Evolutionary conservation across 2,888 invertebrate species (phyloP).

Genomic region (Meiosimyza decipiens): DNA sequence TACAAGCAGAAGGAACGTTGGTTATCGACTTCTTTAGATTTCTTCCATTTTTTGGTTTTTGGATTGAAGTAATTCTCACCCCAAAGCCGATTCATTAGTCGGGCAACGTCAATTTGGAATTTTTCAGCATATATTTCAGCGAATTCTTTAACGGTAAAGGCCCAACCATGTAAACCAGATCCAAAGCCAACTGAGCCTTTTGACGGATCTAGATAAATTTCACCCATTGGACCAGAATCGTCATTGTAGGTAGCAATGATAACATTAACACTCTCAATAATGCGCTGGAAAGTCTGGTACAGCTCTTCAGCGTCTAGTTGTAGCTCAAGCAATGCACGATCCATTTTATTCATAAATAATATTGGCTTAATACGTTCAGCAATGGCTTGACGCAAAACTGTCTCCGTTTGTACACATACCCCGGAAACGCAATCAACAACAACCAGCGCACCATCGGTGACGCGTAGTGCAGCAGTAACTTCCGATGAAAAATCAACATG

Average conservation of each 20-base stretch:
- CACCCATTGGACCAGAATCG: constrained; percentile 98
- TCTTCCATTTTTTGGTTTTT: constrained; percentile 98
- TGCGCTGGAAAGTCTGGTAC: constrained; percentile 99
- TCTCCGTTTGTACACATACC: constrained; percentile 99
- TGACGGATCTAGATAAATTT: constrained; percentile 97
- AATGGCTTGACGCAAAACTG: constrained; percentile 99
- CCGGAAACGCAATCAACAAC: constrained; percentile 99
- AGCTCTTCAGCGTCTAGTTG: constrained; percentile 96
- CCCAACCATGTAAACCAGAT: constrained; percentile 99
- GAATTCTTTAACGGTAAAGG: constrained; percentile 99
- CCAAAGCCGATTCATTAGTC: constrained; percentile 97
- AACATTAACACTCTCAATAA: constrained; percentile 99
- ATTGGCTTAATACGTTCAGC: constrained; percentile 99
- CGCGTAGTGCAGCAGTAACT: constrained; percentile 99
- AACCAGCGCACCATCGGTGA: constrained; percentile 99
- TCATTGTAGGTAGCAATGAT: constrained; percentile 99
- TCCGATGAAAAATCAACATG: constrained; percentile 99
- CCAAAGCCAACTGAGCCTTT: constrained; percentile 99
- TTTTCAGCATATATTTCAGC: constrained; percentile 99
- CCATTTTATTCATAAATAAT: constrained; percentile 99
- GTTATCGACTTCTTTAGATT: constrained; percentile 89
- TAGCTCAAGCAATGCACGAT: constrained; percentile 96
- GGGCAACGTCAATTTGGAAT: constrained; percentile 96
- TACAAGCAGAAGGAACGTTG: constrained; percentile 99
- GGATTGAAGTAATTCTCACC: constrained; percentile 99